Conservation (phyloP, 2,113 vertebrate species). For the Kryptolebias marmoratus region DNA sequence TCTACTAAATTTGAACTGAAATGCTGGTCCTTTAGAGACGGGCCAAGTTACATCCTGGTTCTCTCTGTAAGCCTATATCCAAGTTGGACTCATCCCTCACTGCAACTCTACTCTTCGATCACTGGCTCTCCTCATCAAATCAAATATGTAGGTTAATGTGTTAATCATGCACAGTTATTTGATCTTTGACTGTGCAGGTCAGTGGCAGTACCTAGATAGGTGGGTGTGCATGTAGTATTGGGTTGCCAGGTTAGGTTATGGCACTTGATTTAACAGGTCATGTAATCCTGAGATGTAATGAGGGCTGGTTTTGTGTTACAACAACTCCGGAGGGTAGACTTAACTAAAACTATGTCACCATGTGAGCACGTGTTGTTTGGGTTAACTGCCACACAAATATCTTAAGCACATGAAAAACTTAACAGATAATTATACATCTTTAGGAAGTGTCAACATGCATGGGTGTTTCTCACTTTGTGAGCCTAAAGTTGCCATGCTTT, state of each 20-base stretch:
- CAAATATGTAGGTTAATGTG: conserved; percentile 62
- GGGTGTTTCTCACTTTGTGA: too few species aligned
- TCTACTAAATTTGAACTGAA: conserved; percentile 63
- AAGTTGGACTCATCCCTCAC: conserved; percentile 15
- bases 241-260: conserved; percentile 59
- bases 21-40: conserved; percentile 33
- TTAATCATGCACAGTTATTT: conserved; percentile 37
- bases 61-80: conserved; percentile 57
- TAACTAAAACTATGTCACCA: conserved; percentile 19
- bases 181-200: conserved; percentile 52
- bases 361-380: neutral
- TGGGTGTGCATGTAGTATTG: conserved; percentile 39
- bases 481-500: too few species aligned
- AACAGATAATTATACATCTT: neutral
- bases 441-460: neutral
- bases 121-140: conserved; percentile 33
- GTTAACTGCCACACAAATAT: neutral
- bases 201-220: neutral
- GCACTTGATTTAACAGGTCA: conserved; percentile 52
- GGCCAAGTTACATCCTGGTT: conserved; percentile 52
- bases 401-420: neutral
- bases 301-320: conserved; percentile 59
- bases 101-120: conserved; percentile 47
- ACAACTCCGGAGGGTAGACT: conserved; percentile 17
- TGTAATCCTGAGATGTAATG: conserved; percentile 61